phyloP scores from a whole-genome alignment of 2,888 invertebrate genomes.

The Metallyticus violacea region DNA sequence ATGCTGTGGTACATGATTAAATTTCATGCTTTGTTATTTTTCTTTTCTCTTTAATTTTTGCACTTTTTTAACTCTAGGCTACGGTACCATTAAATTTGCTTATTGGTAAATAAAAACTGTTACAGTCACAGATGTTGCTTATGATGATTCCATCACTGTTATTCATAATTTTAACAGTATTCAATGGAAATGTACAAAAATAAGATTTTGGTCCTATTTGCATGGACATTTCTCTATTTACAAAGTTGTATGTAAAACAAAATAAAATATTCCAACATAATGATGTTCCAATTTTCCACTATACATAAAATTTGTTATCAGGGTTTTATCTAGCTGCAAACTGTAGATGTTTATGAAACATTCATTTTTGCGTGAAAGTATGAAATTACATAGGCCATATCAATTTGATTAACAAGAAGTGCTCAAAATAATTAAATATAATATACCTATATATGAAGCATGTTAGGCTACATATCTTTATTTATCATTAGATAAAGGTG shows the following conservation, averaged over 20 bases:
- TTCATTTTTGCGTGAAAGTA: background rate
- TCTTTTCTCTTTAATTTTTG: background rate
- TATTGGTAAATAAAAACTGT: background rate
- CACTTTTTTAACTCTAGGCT: too few relatives aligned
- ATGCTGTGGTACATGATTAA: background rate
- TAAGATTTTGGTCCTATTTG: background rate
- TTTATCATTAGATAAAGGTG: background rate
- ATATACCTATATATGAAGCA: background rate
- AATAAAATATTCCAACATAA: background rate
- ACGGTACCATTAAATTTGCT: background rate
- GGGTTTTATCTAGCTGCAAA: background rate
- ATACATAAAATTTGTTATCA: background rate
- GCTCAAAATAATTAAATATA: conserved; percentile 14
- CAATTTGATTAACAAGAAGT: conserved; percentile 9
- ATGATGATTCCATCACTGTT: background rate
- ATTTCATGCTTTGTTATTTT: background rate
- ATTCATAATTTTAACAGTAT: background rate
- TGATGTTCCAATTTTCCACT: background rate
- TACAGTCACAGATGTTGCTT: background rate
- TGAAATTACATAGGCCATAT: conserved; percentile 9
- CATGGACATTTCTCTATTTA: background rate
- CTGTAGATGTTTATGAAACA: background rate
- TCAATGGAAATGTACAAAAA: background rate
- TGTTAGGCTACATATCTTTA: conserved; percentile 3
- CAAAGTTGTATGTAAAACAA: background rate